Evolutionary conservation across 2,888 invertebrate species (phyloP), one percentile per base, ranked within the genome.

Genomic region (Scaptomyza cyrtandrae): DNA sequence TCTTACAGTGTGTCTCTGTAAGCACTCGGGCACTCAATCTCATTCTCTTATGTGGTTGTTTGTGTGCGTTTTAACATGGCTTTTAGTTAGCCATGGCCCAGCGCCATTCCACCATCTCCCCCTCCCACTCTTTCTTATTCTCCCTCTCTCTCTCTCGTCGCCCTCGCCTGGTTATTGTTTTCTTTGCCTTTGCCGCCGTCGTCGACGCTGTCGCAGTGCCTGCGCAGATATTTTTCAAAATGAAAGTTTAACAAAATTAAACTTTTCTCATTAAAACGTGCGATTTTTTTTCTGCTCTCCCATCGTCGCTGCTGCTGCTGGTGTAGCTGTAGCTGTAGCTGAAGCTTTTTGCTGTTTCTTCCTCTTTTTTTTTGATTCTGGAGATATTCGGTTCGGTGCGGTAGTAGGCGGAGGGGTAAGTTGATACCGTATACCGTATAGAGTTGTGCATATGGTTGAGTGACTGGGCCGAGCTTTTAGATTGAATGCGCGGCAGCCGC

Each of bases 261-360:
- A 90, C 90, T 90, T 90, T 90, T 90, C 90, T 90, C 90, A 90
- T 90, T 90, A 90, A 90, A 90, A 90, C 87, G 89, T 90, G 89
- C 89, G 79, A 84, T 86, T 72, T 75, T 69, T 45, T 46, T 62
- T 7, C 58, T 29, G 14, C 39, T 31, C 16, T 16, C 13, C 33
- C 39, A 16, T 39, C 46, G 24, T 27, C 46, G 57, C 44, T 66
- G 50, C n/a, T 35, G 50, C 49, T 31, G 46, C 14, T 46, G 61
- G n/a, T n/a, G n/a, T 27, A 43, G 39, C 55, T 53, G 54, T 5
- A 19, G 19, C 53, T 48, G 35, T 55, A 48, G 56, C 56, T 65
- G 43, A 48, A 65, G 63, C 39, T 52, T 65, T 16, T 52, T 50
- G 24, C 33, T 50, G 45, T 37, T 61, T 50, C 37, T 66, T 50